Evolutionary conservation across 1,140 invertebrate species (phyloP).

Genomic region (Drosophila nikananu): DNA sequence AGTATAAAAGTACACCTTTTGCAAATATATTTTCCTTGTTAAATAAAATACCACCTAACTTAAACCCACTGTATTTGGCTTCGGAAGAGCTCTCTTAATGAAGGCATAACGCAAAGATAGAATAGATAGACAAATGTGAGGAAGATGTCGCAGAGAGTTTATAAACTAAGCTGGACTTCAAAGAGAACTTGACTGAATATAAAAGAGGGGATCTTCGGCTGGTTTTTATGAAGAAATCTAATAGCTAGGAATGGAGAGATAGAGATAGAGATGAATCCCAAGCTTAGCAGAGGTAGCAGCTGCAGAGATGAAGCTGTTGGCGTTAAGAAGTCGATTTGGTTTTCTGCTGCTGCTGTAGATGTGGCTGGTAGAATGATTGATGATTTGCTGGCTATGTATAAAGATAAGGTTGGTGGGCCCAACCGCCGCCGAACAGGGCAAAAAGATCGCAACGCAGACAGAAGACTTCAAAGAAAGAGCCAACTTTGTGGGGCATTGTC

Average conservation of each 20-base stretch:
- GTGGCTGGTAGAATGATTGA: constrained; percentile 64
- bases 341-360: constrained; percentile 52
- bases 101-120: constrained; percentile 48
- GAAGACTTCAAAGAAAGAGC: constrained; percentile 20
- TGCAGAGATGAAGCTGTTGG: constrained; percentile 64
- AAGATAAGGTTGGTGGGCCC: constrained; percentile 57
- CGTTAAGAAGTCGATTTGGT: constrained; percentile 76
- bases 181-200: constrained; percentile 21
- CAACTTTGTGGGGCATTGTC: constrained; percentile 65
- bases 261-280: constrained; percentile 24
- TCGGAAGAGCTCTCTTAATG: constrained; percentile 44
- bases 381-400: constrained; percentile 67
- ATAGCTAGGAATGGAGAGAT: constrained; percentile 20
- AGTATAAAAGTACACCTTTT: too few species aligned
- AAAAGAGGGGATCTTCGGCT: constrained; percentile 6
- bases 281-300: constrained; percentile 24
- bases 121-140: constrained; percentile 34
- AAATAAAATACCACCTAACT: neutral
- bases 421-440: constrained; percentile 23
- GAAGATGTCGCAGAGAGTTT: constrained; percentile 52
- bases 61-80: constrained; percentile 14
- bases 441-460: constrained; percentile 39
- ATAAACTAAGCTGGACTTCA: constrained; percentile 43
- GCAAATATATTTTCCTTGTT: neutral
- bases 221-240: constrained; percentile 56